phyloP scores from a whole-genome alignment of 2,888 invertebrate species.

The Lamellibrachia satsuma region DNA sequence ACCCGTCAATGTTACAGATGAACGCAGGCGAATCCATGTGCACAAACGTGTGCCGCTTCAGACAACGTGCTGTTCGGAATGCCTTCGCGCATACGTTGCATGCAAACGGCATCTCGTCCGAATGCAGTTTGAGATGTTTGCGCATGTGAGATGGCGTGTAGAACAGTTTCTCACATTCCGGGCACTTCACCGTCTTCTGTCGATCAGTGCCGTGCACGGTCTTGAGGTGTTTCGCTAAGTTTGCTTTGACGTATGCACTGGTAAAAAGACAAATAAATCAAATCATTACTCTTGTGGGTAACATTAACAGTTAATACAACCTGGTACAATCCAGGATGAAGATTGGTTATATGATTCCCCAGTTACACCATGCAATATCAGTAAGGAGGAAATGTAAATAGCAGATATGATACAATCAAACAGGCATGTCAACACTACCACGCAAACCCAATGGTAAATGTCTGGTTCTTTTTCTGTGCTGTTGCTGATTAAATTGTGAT shows the following conservation, averaged over 20 bases:
- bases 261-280: background rate
- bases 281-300: background rate
- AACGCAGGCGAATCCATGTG: conserved; percentile 54
- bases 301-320: background rate
- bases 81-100: conserved; percentile 57
- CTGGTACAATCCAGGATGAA: background rate
- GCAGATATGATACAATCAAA: no score
- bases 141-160: conserved; percentile 56
- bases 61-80: conserved; percentile 55
- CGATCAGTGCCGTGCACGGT: conserved; percentile 51
- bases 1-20: conserved; percentile 57
- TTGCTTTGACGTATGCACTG: background rate
- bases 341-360: background rate
- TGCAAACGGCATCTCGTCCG: conserved; percentile 50
- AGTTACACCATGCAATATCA: no score
- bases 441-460: no score
- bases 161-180: conserved; percentile 57
- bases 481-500: no score
- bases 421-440: no score
- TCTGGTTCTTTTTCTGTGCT: no score
- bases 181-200: conserved; percentile 44
- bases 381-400: no score
- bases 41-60: conserved; percentile 53
- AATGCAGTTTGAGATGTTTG: conserved; percentile 55
- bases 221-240: conserved; percentile 26